Conservation (phyloP, 2,888 invertebrate species). For the Calameuta idolon region DNA sequence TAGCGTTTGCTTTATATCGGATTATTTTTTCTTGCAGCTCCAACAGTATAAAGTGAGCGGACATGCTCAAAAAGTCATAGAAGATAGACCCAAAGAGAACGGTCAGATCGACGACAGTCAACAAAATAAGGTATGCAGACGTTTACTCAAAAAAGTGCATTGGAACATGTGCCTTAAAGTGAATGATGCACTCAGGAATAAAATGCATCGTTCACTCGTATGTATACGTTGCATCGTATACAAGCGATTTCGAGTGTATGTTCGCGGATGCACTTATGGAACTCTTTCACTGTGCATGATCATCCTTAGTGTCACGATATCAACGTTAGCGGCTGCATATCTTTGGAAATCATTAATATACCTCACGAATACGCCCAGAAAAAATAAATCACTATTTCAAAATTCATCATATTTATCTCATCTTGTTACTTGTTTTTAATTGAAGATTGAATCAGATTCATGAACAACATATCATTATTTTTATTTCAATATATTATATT, state of each 20-base stretch:
- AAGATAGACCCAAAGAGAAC: conserved; percentile 83
- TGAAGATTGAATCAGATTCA: background rate
- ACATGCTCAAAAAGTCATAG: conserved; percentile 71
- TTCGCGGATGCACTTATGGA: conserved; percentile 45
- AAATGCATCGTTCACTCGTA: conserved; percentile 19
- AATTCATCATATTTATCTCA: background rate
- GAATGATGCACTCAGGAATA: conserved; percentile 15
- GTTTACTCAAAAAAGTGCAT: background rate
- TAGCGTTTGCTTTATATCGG: background rate
- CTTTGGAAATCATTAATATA: background rate
- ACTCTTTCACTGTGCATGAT: conserved; percentile 46
- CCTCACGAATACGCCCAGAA: background rate
- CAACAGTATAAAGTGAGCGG: conserved; percentile 85
- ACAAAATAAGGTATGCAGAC: conserved; percentile 69
- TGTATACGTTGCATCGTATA: conserved; percentile 10
- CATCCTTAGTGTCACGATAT: conserved; percentile 37
- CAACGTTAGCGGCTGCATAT: background rate
- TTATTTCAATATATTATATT: too few species aligned
- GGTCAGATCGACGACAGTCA: conserved; percentile 78
- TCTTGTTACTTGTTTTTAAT: background rate
- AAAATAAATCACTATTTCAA: background rate
- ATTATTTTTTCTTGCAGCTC: conserved; percentile 70
- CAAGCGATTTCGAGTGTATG: conserved; percentile 37
- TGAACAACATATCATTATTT: too few species aligned
- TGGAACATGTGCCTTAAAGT: conserved; percentile 9